Base-by-base conservation (phyloP, 1,140 invertebrate genomes). In the Drosophila nasuta region DNA sequence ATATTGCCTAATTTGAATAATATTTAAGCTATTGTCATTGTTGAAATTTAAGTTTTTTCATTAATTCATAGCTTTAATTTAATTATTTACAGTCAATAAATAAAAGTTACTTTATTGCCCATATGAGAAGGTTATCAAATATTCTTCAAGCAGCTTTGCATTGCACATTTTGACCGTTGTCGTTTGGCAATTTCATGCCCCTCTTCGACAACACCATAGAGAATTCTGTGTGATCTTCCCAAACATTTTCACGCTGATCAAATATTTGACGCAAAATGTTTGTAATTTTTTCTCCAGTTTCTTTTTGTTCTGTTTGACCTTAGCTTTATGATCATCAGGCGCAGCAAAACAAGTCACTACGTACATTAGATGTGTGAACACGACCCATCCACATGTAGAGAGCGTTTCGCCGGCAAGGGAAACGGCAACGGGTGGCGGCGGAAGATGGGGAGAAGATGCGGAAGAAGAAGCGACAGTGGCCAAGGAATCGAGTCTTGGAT, bases 321-420 rank as follows among this genome's bases (percentile, higher is more conserved):
- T 79, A 86, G 65, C 65, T 76, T 86, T 87, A 82, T 88, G 82
- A 82, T 68, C 82, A 82, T 68, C 82, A 41, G 72, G 52, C 15
- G 58, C 30, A 49, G 56, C 41, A 77, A 85, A 85, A 78, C 69
- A 78, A 85, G 82, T 82, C 77, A 82, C 76, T 88, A 72, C 71
- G 67, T 79, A 77, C 72, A 87, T 87, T 82, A 87, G 72, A 87
- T 87, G 82, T 87, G 82, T 82, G 82, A 88, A 88, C 82, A 79
- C 59, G 74, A 58, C 73, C 74, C 75, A 70, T 81, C 73, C 75
- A 67, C 70, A 68, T 60, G 71, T 45, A 49, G 73, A 38, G 59
- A 43, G n/a, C 20, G 3, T 57, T 57, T 7, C 43, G 15, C 48
- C 35, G 64, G 38, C 6, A 35, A 51, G 51, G 65, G 56, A 49